Evolutionary conservation across 1,140 invertebrate genomes (phyloP).

Genomic region (Pseudomyrmex concolor): DNA sequence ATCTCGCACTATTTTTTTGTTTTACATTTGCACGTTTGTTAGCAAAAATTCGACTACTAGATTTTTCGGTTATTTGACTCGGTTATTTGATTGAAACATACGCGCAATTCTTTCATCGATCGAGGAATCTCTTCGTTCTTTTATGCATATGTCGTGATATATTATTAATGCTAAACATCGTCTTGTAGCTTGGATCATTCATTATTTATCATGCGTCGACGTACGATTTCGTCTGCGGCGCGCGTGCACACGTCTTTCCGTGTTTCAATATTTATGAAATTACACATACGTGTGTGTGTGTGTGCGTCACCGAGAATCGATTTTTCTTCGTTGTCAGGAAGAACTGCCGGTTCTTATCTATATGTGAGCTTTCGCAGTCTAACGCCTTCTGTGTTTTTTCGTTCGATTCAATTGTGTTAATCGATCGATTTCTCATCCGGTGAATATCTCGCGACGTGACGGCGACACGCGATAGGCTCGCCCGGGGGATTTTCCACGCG

Average conservation of each 20-base stretch:
- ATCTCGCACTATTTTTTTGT: too few relatives aligned
- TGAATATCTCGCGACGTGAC: constrained; percentile 28
- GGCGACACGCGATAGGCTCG: constrained; percentile 10
- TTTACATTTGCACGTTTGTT: not conserved
- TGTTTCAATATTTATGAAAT: constrained; percentile 43
- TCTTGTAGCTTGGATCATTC: constrained; percentile 3
- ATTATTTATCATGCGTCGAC: constrained; percentile 15
- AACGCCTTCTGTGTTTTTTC: constrained; percentile 35
- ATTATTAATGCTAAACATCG: not conserved
- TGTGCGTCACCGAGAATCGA: not conserved
- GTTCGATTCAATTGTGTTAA: constrained; percentile 59
- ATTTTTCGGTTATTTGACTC: constrained; percentile 33
- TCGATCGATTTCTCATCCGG: constrained; percentile 46
- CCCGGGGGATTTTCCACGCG: constrained; percentile 3
- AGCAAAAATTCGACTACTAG: not conserved
- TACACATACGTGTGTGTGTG: not conserved
- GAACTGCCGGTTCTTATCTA: constrained; percentile 3
- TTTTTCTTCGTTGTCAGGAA: not conserved
- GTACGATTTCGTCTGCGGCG: not conserved
- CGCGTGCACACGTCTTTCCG: not conserved
- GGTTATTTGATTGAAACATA: not conserved
- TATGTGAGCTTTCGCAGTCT: not conserved
- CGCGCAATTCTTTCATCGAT: not conserved
- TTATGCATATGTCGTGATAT: not conserved
- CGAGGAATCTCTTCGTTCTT: not conserved